phyloP scores from a whole-genome alignment of 2,797 vertebrate species.

The Hippopotamyrus pictus region DNA sequence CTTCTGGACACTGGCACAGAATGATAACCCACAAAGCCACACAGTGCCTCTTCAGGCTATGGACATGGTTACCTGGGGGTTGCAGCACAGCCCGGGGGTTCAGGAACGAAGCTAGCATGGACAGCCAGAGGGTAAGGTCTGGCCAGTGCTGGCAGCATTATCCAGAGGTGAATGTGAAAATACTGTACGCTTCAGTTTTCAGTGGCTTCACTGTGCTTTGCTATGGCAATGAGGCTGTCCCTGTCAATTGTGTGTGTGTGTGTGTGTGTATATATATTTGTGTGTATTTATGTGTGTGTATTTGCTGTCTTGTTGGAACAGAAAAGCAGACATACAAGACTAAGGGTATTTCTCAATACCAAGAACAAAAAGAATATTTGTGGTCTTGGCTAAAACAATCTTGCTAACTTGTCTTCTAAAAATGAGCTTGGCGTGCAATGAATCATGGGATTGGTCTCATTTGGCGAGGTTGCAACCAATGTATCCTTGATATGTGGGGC shows the following conservation, averaged over 20 bases:
- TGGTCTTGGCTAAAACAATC: background rate
- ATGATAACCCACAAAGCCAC: background rate
- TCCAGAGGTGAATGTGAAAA: background rate
- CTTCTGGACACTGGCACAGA: background rate
- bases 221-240: background rate
- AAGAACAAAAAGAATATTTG: background rate
- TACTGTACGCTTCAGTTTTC: background rate
- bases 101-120: background rate
- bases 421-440: background rate
- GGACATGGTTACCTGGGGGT: background rate
- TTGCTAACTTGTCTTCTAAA: background rate
- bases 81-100: background rate
- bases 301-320: background rate
- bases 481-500: background rate
- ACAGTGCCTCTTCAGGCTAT: background rate
- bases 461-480: background rate
- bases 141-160: background rate
- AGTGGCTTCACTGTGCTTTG: background rate
- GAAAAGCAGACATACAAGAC: background rate
- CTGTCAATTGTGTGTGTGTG: background rate
- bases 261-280: too few relatives aligned
- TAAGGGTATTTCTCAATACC: background rate
- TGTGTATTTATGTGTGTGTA: background rate
- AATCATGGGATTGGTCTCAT: background rate
- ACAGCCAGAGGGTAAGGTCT: background rate